phyloP scores from a whole-genome alignment of 2,888 invertebrate genomes.

The Protula sp. region DNA sequence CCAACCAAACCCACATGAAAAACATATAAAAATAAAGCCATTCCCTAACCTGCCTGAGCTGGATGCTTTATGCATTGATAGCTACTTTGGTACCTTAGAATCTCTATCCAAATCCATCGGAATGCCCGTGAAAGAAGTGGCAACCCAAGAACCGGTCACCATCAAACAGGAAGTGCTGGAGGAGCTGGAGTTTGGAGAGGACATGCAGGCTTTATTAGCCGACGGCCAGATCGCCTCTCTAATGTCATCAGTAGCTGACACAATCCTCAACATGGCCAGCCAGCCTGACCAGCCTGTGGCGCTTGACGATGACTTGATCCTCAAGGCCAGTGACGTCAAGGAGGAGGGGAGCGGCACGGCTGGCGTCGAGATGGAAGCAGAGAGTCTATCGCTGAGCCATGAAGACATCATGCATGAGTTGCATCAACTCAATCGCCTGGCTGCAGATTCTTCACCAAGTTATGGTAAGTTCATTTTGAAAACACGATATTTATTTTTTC shows the following conservation, averaged over 20 bases:
- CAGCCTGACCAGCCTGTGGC: not conserved
- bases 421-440: slow-evolving; percentile 11
- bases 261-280: not conserved
- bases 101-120: not conserved
- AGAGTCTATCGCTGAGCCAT: not conserved
- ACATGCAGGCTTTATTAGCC: slow-evolving; percentile 1
- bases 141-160: not conserved
- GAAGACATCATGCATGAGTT: slow-evolving; percentile 10
- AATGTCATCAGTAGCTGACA: not conserved
- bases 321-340: not conserved
- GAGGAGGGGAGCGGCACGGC: too few relatives aligned
- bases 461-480: slow-evolving; percentile 10
- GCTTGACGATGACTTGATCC: not conserved
- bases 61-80: slow-evolving; percentile 4
- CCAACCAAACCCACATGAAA: not conserved
- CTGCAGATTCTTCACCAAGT: slow-evolving; percentile 12
- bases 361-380: not conserved
- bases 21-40: not conserved
- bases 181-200: not conserved
- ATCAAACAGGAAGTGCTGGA: too few relatives aligned
- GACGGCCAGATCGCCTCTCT: not conserved
- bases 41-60: not conserved
- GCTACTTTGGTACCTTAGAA: slow-evolving; percentile 3
- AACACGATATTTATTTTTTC: not conserved
- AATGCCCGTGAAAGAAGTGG: not conserved